Evolutionary conservation across 1,140 invertebrate species (phyloP).

Genomic region (Druon quercuslanigerum): DNA sequence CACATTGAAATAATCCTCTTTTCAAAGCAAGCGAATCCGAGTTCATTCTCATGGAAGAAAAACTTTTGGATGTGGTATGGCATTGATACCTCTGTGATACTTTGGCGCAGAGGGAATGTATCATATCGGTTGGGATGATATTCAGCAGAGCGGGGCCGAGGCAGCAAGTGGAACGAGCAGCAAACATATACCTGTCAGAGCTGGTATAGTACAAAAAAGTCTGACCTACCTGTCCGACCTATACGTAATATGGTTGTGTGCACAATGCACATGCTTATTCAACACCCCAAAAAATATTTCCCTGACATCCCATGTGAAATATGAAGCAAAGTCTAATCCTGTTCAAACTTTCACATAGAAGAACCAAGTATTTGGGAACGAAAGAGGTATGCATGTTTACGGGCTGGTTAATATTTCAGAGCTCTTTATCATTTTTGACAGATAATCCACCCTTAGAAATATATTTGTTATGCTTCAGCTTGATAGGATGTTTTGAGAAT

Average conservation of each 20-base stretch:
- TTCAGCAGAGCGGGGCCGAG: slow-evolving; percentile 58
- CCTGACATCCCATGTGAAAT: slow-evolving; percentile 35
- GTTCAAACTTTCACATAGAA: slow-evolving; percentile 20
- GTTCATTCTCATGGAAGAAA: slow-evolving; percentile 40
- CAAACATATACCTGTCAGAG: slow-evolving; percentile 38
- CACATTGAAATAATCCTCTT: not conserved
- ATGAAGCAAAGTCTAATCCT: slow-evolving; percentile 35
- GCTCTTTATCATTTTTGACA: slow-evolving; percentile 13
- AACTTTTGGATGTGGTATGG: slow-evolving; percentile 31
- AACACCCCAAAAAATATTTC: slow-evolving; percentile 2
- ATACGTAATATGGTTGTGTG: not conserved
- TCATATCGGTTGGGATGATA: slow-evolving; percentile 44
- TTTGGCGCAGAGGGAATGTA: not conserved
- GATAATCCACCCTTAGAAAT: not conserved
- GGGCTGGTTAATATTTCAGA: not conserved
- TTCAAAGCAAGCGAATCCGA: not conserved
- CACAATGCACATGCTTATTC: not conserved
- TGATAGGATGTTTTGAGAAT: too few species aligned
- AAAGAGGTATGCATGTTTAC: not conserved
- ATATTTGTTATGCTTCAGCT: not conserved
- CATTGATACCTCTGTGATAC: slow-evolving; percentile 17
- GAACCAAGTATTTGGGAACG: not conserved
- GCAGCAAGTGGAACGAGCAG: slow-evolving; percentile 58
- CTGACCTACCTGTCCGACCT: slow-evolving; percentile 36
- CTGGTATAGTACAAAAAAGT: slow-evolving; percentile 28